Evolutionary conservation across 37 sponge, comb jelly and placozoan species (phyloP), one percentile per base, ranked within the genome.

Genomic region (Spongia lamella): DNA sequence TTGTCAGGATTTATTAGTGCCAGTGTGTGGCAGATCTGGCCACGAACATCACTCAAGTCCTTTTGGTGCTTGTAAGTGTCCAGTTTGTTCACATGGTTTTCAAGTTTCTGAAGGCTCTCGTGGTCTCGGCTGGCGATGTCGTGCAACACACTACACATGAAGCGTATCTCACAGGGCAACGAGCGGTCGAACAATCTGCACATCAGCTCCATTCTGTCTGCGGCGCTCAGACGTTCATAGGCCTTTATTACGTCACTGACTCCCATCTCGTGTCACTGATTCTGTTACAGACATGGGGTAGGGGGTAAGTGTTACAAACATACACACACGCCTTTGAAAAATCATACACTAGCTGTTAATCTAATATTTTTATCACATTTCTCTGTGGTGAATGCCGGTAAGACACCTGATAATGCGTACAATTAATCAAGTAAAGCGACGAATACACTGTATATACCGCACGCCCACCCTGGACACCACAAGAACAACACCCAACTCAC

Each of bases 1-100:
- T 90, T 90, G 61, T 90, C 82, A 3, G 70, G 57, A 19, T 72
- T 74, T 22, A 90, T 38, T 17, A 90, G 77, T 0, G 90, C 82
- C 27, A 90, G 72, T 0, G 82, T 66, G 57, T 76, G 60, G 72
- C 86, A 90, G 24, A 90, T 63, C 66, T 85, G 84, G 49, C 77
- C 68, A 36, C 74, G 85, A 20, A 60, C 73, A 1, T 81, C 78
- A 3, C 81, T 76, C 4, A 29, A 34, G 1, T 68, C 76, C 56
- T 77, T 77, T 38, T 85, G 70, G 25, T 53, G 29, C 4, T 63
- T 59, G 62, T 76, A 90, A 38, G 76, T 70, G 67, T 77, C 72
- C 31, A 77, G 56, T 57, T 75, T 38, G 49, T 90, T 90, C 1
- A 73, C 82, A 29, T 51, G 61, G 15, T 29, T 73, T 37, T 90